Percentiles rank a stretch among this genome's conserved stretches.
Evolutionary conservation across 2,797 vertebrate species (phyloP).

Genomic region (Mus spretus): DNA sequence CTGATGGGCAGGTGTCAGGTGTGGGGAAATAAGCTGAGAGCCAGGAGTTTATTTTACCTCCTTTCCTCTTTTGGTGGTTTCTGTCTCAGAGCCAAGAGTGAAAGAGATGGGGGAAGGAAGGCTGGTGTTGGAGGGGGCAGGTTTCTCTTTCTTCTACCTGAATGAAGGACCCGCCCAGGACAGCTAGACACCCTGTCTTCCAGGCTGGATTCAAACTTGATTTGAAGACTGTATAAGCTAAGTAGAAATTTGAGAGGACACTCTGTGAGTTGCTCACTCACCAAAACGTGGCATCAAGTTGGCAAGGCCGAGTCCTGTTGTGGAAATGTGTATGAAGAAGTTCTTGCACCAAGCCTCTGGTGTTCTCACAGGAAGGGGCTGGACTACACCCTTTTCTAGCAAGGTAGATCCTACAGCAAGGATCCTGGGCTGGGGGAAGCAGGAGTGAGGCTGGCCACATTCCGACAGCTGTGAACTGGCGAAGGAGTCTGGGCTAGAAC

Average conservation of each 20-base stretch:
- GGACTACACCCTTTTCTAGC: background rate
- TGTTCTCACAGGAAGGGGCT: background rate
- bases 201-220: background rate
- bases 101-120: background rate
- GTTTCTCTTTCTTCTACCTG: background rate
- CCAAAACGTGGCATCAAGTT: background rate
- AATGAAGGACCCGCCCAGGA: background rate
- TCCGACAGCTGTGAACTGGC: background rate
- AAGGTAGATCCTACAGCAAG: background rate
- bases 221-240: background rate
- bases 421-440: background rate
- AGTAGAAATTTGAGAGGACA: background rate
- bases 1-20: background rate
- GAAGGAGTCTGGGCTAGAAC: background rate
- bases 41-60: background rate
- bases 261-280: background rate
- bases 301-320: background rate
- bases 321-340: background rate
- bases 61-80: background rate
- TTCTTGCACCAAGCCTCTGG: background rate
- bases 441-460: background rate
- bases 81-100: background rate
- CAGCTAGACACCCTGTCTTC: background rate
- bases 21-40: background rate
- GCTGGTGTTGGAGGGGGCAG: background rate